Evolutionary conservation across 2,888 invertebrate species (phyloP).

Genomic region (Atherix ibis): DNA sequence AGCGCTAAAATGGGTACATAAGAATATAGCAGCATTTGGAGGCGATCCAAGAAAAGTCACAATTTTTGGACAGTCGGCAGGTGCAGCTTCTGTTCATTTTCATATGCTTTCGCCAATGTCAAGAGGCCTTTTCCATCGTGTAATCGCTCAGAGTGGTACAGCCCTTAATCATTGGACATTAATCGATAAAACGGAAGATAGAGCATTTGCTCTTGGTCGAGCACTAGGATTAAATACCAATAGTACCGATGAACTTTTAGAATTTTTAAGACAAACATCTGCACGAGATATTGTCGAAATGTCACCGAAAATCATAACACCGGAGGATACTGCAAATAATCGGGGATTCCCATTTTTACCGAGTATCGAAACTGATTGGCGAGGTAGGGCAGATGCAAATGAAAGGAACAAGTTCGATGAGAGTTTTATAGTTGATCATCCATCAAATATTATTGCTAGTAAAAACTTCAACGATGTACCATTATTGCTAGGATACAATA

Average conservation of each 20-base stretch:
- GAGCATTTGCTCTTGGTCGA: constrained; percentile 40
- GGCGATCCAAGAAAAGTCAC: constrained; percentile 41
- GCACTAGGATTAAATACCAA: constrained; percentile 41
- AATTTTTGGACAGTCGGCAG: constrained; percentile 46
- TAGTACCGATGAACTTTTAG: constrained; percentile 38
- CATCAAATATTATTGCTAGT: constrained; percentile 31
- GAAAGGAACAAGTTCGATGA: constrained; percentile 25
- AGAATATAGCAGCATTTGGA: constrained; percentile 43
- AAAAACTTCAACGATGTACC: constrained; percentile 39
- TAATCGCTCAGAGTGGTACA: constrained; percentile 44
- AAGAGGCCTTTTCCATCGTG: constrained; percentile 44
- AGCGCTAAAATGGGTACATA: constrained; percentile 43
- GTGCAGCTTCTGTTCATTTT: constrained; percentile 42
- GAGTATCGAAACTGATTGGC: constrained; percentile 35
- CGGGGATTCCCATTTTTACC: constrained; percentile 45
- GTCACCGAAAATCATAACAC: constrained; percentile 36
- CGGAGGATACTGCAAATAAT: constrained; percentile 40
- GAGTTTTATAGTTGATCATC: constrained; percentile 38
- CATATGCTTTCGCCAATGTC: constrained; percentile 40
- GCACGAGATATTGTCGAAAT: constrained; percentile 43
- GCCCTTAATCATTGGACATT: constrained; percentile 47
- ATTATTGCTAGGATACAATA: constrained; percentile 46
- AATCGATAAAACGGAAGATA: constrained; percentile 34
- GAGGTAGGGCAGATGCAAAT: constrained; percentile 17
- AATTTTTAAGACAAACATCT: constrained; percentile 41